These are phyloP conservation scores for Dysidea cf. avara DNA, from an alignment of 37 sponge, comb jelly and placozoan genomes.

Conservation along the genomic window DNA sequence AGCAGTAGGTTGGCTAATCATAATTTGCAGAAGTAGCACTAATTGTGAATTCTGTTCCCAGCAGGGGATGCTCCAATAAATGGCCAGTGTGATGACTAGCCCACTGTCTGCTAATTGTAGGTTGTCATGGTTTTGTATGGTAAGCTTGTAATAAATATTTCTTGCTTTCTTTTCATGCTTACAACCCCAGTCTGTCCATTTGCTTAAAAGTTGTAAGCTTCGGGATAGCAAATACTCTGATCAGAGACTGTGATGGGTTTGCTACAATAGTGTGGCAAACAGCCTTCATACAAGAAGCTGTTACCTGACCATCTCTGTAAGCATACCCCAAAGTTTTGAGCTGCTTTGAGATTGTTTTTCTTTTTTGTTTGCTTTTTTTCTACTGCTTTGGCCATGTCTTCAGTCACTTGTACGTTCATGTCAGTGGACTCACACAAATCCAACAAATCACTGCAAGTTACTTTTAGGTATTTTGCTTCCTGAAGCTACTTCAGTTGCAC, in stretches of 20 bases:
- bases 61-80: constrained; percentile 49
- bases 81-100: constrained; percentile 28
- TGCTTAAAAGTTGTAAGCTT: not conserved
- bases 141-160: not conserved
- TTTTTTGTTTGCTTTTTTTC: too few relatives aligned
- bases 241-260: too few relatives aligned
- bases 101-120: constrained; percentile 6
- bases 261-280: not conserved
- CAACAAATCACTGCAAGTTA: not conserved
- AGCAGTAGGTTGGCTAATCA: too few relatives aligned
- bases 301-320: constrained; percentile 22
- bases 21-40: too few relatives aligned
- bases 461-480: not conserved
- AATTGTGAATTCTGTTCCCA: constrained; percentile 9
- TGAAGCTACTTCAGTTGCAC: not conserved
- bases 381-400: not conserved
- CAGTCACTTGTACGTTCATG: constrained; percentile 7
- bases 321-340: constrained; percentile 20
- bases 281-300: constrained; percentile 24
- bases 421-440: not conserved
- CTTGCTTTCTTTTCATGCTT: constrained; percentile 1
- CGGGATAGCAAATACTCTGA: not conserved
- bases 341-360: constrained; percentile 1
- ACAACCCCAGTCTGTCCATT: constrained; percentile 8
- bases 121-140: not conserved